Base-by-base conservation (phyloP, 92 coral and sea anemone genomes). In the Siderastrea radians region DNA sequence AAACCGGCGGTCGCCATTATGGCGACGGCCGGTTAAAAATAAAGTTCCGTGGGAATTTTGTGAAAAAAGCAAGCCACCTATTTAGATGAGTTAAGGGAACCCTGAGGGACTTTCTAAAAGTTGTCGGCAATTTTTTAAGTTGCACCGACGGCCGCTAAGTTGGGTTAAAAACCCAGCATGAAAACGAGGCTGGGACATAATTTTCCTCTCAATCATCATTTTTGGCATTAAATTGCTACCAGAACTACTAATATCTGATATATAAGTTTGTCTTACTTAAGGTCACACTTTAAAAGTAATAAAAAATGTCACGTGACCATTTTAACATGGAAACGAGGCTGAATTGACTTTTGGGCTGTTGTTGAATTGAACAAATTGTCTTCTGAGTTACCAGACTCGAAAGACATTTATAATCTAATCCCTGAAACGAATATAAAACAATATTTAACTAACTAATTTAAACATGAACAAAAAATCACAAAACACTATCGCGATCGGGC, bases 331-430 rank as follows among this genome's bases (percentile, higher is more conserved):
- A 63, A 63, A 63, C 68, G 16, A 63, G 68, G 68, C 68, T 63
- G 26, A 19, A 67, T 48, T 19, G 48, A 19, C 72, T 48, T 5
- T 67, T 48, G 26, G 26, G 72, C 72, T 67, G 72, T 67, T 67
- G 72, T 67, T 68, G 26, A 19, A 47, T 48, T 67, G 72, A 26
- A 26, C 38, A 67, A 67, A 67, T 48, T 67, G 48, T 67, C 26
- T 67, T 67, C 48, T 19, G 19, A 67, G 19, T 67, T 67, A 48
- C 19, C 72, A 67, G 38, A 26, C 38, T 26, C 38, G 38, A 19
- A 67, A 67, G 72, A 67, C 72, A 67, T 48, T 67, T 67, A 19
- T 67, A 49, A 4, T 67, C 72, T 67, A 67, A n/a, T 64, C 51
- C 65, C 52, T 75, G 1, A 69, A 26, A 26, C 38, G 38, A 26